Percentiles rank a stretch among this genome's conserved stretches.
Evolutionary conservation across 2,113 vertebrate species (phyloP).

Genomic region (Tringa solitaria): DNA sequence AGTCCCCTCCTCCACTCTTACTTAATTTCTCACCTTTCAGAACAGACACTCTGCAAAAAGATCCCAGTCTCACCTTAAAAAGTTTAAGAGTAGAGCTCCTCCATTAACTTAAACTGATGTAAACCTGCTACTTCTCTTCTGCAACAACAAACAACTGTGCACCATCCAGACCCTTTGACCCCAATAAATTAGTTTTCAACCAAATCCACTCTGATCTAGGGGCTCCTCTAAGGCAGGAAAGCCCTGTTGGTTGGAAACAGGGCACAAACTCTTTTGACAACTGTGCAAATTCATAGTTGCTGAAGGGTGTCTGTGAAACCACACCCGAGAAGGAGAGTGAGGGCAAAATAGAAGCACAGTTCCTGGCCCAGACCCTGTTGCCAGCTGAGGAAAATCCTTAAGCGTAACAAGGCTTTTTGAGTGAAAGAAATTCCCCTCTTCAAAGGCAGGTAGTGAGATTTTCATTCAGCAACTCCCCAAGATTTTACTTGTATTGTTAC

Average conservation of each 20-base stretch:
- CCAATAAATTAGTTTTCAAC: neutral
- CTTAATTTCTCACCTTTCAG: neutral
- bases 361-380: neutral
- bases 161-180: neutral
- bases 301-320: neutral
- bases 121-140: neutral
- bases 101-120: neutral
- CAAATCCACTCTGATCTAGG: neutral
- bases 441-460: neutral
- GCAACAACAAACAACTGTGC: neutral
- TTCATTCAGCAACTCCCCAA: neutral
- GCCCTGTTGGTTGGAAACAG: neutral
- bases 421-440: neutral
- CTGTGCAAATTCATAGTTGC: neutral
- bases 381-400: neutral
- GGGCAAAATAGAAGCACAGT: neutral
- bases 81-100: neutral
- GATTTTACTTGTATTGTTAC: neutral
- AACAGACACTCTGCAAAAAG: neutral
- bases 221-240: neutral
- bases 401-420: neutral
- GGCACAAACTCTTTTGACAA: neutral
- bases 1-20: neutral
- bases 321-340: neutral
- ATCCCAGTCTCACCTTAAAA: neutral